Conservation (phyloP, 92 coral and sea anemone species). For the Galaxea fascicularis region DNA sequence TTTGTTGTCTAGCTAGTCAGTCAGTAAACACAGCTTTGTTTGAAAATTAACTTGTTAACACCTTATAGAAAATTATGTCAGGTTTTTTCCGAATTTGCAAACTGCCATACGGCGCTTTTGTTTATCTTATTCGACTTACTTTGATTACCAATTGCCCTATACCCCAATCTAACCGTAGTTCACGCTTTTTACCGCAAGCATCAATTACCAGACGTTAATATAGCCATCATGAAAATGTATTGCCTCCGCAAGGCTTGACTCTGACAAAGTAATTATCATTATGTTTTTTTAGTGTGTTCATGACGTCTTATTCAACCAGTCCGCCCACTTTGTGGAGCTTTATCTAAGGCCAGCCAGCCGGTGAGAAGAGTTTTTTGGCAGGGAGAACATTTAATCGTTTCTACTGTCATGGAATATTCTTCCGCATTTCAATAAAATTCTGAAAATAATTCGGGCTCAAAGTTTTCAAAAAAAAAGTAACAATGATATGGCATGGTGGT, state of each 20-base stretch:
- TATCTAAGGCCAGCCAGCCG: neutral
- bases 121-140: neutral
- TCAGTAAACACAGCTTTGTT: conserved; percentile 17
- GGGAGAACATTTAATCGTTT: neutral
- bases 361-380: neutral
- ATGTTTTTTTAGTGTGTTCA: neutral
- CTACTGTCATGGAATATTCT: too few relatives aligned
- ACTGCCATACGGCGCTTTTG: neutral
- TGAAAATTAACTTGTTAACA: conserved; percentile 3
- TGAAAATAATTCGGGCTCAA: too few relatives aligned
- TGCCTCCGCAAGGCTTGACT: neutral
- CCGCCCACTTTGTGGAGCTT: neutral
- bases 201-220: neutral
- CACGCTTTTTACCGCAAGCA: neutral
- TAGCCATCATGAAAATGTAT: neutral
- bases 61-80: neutral
- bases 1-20: neutral
- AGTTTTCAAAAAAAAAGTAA: too few relatives aligned
- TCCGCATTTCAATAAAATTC: too few relatives aligned
- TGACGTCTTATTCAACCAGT: neutral
- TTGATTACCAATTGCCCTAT: neutral
- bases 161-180: too few relatives aligned
- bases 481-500: too few relatives aligned
- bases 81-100: neutral
- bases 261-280: neutral